Evolutionary conservation across 2,797 vertebrate species (phyloP).

Genomic region (Cyprinodon diabolis): DNA sequence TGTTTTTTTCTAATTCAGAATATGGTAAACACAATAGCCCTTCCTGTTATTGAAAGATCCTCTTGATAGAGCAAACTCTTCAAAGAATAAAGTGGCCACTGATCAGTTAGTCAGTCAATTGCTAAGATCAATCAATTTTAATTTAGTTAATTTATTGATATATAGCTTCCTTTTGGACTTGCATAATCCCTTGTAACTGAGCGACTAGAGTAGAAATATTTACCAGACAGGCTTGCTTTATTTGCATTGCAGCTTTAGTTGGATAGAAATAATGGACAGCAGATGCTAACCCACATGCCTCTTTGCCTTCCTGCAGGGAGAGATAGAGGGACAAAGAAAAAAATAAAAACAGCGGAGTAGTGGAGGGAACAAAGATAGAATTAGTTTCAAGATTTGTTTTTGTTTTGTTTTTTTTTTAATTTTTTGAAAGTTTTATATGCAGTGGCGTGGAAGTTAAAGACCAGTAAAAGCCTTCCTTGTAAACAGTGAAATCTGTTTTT

Average conservation of each 20-base stretch:
- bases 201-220: conserved; percentile 49
- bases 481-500: conserved; percentile 5
- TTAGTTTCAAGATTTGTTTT: too few species aligned
- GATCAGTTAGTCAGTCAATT: too few species aligned
- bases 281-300: conserved; percentile 78
- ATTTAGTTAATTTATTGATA: too few species aligned
- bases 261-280: conserved; percentile 65
- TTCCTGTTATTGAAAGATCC: too few species aligned
- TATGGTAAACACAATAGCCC: too few species aligned
- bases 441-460: conserved; percentile 17
- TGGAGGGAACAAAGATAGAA: conserved; percentile 11
- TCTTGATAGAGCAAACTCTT: too few species aligned
- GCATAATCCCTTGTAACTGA: conserved; percentile 41
- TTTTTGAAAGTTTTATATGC: conserved; percentile 22
- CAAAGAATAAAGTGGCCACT: too few species aligned
- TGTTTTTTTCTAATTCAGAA: too few species aligned
- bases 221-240: conserved; percentile 56
- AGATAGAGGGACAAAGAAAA: conserved; percentile 42
- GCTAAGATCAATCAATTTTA: too few species aligned
- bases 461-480: conserved; percentile 9
- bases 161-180: conserved; percentile 24
- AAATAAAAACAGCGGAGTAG: conserved; percentile 19
- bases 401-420: background rate
- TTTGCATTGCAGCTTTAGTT: conserved; percentile 61
- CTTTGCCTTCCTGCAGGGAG: conserved; percentile 72